Base-by-base conservation (phyloP, 2,888 invertebrate species). In the Spodoptera picta region DNA sequence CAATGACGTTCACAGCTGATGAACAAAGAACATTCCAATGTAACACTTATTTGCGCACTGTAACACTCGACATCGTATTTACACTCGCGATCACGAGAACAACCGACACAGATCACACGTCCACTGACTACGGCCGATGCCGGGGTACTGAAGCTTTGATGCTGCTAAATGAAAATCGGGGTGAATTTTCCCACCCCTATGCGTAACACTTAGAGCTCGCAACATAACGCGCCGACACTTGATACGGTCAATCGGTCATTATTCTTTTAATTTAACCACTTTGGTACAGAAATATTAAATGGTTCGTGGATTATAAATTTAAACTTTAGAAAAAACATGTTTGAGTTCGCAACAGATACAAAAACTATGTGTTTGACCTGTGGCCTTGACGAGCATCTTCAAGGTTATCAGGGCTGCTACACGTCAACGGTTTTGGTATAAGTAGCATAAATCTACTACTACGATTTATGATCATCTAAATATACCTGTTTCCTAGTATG, bases 21-120 rank as follows among this genome's bases (percentile, higher is more conserved):
- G 75, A 82, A 80, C 69, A 73, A 73, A 75, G 62, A 84, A 84
- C 82, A 76, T 59, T 62, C 69, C 60, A 65, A 51, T 72, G 65
- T 72, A 82, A 74, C 87, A 86, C 86, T 86, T 75, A 84, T 83
- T 80, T 77, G 75, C 81, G 82, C 83, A 83, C 83, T 43, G 46
- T 43, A 79, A 73, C 89, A 88, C 89, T 83, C 77, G 83, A 86
- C 91, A 91, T 92, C 92, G 92, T 88, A 88, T 83, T 85, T 83
- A 77, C 88, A 89, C 86, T 87, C 87, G 85, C 89, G 84, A 63
- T 69, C 82, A 76, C 81, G 80, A 69, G 56, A 66, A 68, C 79
- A 69, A 73, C 67, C 52, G 77, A 72, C 87, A 80, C 81, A 71
- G 67, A 77, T 2, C 7, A 78, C 79, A 83, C 92, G 84, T 89